Evolutionary conservation across 2,113 vertebrate genomes (phyloP), one percentile per base, ranked within the genome.

Genomic region (Lichenostomus cassidix): DNA sequence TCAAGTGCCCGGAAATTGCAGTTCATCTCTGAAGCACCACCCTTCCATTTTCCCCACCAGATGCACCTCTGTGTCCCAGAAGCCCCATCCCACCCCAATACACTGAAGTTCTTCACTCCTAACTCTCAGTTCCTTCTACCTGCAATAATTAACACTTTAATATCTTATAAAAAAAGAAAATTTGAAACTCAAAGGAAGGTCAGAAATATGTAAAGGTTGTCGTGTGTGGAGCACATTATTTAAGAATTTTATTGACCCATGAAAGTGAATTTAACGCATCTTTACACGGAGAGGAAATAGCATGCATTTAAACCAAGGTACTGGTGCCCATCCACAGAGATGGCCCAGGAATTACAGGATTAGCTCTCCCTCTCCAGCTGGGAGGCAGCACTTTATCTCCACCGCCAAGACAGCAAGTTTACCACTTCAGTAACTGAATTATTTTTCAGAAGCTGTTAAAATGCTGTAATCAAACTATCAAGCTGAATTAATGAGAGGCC

Each of bases 381-480:
- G 29, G 83, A 93, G 81, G 70, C 71, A 79, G 42, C 49, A 63
- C 83, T 96, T 88, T 14, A 91, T 59, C 92, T 91, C 63, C 82
- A 77, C 35, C 47, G 84, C 49, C 93, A 92, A 58, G 79, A 64
- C 92, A 96, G 65, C 24, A 13, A 95, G 75, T 94, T 97, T 92
- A 87, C 86, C 79, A 86, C 73, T 76, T 79, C 39, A 52, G 65
- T 91, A 95, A 94, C 94, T 12, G 75, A 92, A 88, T 90, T 94
- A 83, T 94, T 94, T 91, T 88, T 83, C 91, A 94, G 89, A 76
- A 94, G 87, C 75, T 88, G 81, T 70, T 86, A 90, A 91, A 92
- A 89, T 81, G 76, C 68, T 89, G 90, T 92, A 96, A 97, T 97
- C 89, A 92, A 81, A 90, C 64, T 86, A 87, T 90, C 94, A 94